Conservation (phyloP, 2,888 invertebrate species). For the Melanostoma scalare region DNA sequence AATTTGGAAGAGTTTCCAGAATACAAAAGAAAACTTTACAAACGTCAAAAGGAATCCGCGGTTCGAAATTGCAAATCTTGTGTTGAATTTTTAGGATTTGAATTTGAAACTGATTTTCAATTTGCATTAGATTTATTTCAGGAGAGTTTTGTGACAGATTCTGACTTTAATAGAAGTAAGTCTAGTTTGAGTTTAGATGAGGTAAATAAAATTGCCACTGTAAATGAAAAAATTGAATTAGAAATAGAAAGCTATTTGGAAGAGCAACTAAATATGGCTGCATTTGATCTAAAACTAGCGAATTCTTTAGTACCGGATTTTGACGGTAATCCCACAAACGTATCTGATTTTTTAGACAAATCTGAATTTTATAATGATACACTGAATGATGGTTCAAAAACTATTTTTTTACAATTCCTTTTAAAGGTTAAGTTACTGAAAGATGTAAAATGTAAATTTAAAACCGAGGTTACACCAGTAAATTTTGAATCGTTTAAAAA, state of each 20-base stretch:
- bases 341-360: conserved; percentile 1
- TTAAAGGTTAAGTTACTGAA: conserved; percentile 1
- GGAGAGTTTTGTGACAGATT: background rate
- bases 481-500: conserved; percentile 29
- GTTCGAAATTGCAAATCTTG: conserved; percentile 10
- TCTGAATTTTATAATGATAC: conserved; percentile 17
- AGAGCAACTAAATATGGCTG: conserved; percentile 4
- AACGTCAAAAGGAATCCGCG: background rate
- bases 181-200: too few species aligned
- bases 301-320: conserved; percentile 16
- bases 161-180: background rate
- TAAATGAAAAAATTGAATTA: background rate
- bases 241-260: background rate
- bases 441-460: conserved; percentile 20
- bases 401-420: conserved; percentile 1
- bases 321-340: conserved; percentile 3
- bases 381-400: background rate
- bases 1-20: background rate
- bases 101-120: conserved; percentile 14
- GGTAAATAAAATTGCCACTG: too few species aligned
- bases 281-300: conserved; percentile 17
- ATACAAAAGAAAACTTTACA: conserved; percentile 14
- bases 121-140: conserved; percentile 3
- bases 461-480: background rate
- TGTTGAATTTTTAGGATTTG: too few species aligned